Evolutionary conservation across 2,888 invertebrate species (phyloP).

Genomic region (Lissonota sp.): DNA sequence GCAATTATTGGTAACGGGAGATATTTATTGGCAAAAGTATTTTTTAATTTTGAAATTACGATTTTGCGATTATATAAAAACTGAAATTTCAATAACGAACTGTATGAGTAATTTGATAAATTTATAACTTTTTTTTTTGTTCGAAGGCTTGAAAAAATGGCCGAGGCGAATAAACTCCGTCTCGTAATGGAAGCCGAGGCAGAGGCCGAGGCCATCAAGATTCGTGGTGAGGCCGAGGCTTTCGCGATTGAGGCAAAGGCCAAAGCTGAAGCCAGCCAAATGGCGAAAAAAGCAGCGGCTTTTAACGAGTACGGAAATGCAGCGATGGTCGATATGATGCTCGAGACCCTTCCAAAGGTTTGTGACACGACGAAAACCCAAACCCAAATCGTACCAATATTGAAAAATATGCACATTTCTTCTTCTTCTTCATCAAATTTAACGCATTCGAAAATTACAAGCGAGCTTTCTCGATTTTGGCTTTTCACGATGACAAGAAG

Average conservation of each 20-base stretch:
- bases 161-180: slow-evolving; percentile 95
- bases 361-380: neutral
- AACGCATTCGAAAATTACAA: no score
- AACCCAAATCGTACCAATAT: no score
- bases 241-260: slow-evolving; percentile 97
- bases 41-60: neutral
- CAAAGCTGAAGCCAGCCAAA: slow-evolving; percentile 97
- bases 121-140: neutral
- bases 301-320: slow-evolving; percentile 98
- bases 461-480: no score
- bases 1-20: neutral
- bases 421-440: no score
- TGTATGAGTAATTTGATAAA: no score
- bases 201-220: slow-evolving; percentile 94
- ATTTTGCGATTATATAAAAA: no score
- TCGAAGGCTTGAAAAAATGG: slow-evolving; percentile 93
- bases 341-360: slow-evolving; percentile 98
- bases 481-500: no score
- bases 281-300: slow-evolving; percentile 98
- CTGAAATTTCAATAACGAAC: no score
- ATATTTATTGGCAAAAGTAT: neutral
- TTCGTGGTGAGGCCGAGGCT: slow-evolving; percentile 95
- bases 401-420: no score
- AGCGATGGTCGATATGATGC: slow-evolving; percentile 98
- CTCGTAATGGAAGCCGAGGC: slow-evolving; percentile 98